Conservation (phyloP, 2,113 vertebrate species). For the Climacteris rufus region DNA sequence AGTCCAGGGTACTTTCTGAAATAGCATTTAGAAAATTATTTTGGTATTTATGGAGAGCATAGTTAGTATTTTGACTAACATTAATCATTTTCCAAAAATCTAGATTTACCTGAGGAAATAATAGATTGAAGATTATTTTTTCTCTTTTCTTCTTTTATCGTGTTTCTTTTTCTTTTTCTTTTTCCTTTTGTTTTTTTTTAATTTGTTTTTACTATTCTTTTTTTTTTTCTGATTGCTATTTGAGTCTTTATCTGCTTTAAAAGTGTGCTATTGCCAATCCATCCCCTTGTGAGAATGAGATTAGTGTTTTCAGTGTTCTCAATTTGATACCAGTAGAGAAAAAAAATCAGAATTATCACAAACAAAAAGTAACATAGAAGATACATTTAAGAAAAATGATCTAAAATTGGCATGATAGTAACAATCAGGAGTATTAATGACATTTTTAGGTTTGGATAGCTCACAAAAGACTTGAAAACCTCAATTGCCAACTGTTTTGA, state of each 20-base stretch:
- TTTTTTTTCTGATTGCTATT: background rate
- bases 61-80: background rate
- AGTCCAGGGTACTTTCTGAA: background rate
- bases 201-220: background rate
- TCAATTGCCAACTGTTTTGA: background rate
- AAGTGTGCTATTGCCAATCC: background rate
- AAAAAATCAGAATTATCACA: slow-evolving; percentile 48
- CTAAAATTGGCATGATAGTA: slow-evolving; percentile 27
- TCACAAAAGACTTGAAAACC: slow-evolving; percentile 16
- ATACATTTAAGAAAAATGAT: background rate
- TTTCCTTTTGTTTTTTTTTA: background rate
- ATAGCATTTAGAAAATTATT: background rate
- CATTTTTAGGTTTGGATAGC: slow-evolving; percentile 29
- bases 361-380: background rate
- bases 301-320: slow-evolving; percentile 41
- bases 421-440: slow-evolving; percentile 17
- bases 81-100: background rate
- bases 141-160: background rate
- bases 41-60: background rate
- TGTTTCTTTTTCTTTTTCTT: background rate
- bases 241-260: background rate
- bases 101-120: background rate
- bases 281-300: slow-evolving; percentile 22
- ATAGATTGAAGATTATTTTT: background rate
- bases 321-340: slow-evolving; percentile 27